Conservation (phyloP, 2,113 vertebrate genomes). For the Prionailurus viverrinus region DNA sequence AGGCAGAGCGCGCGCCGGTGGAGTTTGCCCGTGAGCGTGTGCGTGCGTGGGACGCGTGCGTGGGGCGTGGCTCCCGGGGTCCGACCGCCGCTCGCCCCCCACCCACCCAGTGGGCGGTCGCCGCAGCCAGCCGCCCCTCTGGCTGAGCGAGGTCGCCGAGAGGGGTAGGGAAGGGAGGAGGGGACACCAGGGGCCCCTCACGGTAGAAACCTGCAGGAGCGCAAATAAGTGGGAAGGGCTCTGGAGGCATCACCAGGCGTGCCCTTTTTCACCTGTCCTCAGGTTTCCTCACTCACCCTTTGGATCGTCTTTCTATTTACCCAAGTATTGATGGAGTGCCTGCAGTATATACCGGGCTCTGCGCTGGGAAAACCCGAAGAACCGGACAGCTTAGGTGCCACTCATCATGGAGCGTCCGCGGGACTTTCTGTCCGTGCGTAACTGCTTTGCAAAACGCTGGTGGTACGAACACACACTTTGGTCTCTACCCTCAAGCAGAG, state of each 20-base stretch:
- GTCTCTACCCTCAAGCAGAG: not conserved
- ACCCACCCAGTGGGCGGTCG: fast-evolving
- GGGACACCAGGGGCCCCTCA: no score
- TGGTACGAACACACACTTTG: not conserved
- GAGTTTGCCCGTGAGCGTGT: not conserved
- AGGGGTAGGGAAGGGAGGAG: no score
- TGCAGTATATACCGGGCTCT: not conserved
- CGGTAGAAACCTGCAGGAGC: not conserved
- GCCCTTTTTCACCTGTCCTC: not conserved
- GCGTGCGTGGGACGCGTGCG: not conserved
- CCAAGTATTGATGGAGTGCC: not conserved
- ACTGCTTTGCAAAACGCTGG: constrained; percentile 8
- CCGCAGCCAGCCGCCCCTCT: not conserved
- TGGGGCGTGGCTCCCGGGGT: not conserved
- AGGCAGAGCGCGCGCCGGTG: not conserved
- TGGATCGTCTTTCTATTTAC: not conserved
- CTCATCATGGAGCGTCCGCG: not conserved
- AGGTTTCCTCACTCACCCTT: not conserved
- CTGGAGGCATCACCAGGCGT: not conserved
- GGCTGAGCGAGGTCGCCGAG: not conserved
- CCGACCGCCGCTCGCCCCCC: fast-evolving
- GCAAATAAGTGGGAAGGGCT: not conserved
- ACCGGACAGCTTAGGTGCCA: not conserved
- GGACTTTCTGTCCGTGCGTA: not conserved
- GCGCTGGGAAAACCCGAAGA: not conserved